Percentiles rank a stretch among this genome's conserved stretches.
Conservation (phyloP, 2,113 vertebrate genomes). For the Xyliphius kryptos region DNA sequence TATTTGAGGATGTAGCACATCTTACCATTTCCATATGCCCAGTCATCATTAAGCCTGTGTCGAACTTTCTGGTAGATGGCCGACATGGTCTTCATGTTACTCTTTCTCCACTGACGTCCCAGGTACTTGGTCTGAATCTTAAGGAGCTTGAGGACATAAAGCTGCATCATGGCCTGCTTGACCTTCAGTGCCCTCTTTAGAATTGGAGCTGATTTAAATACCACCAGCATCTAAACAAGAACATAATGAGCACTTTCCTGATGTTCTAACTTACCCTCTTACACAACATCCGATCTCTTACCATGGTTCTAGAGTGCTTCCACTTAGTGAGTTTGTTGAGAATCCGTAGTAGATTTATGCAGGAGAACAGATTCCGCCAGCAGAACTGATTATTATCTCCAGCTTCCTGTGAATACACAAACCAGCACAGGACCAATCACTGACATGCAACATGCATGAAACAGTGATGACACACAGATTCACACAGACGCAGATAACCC, state of each 20-base stretch:
- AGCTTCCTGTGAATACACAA: slow-evolving; percentile 81
- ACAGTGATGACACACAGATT: too few relatives aligned
- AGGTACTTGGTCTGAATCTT: slow-evolving; percentile 82
- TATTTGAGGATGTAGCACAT: too few relatives aligned
- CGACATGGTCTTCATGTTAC: slow-evolving; percentile 88
- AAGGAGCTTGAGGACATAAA: slow-evolving; percentile 86
- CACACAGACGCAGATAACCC: too few relatives aligned
- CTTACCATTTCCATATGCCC: slow-evolving; percentile 83
- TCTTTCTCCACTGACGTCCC: slow-evolving; percentile 76
- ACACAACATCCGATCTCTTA: slow-evolving; percentile 53
- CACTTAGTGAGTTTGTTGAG: slow-evolving; percentile 97
- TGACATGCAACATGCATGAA: too few relatives aligned
- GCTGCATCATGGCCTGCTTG: slow-evolving; percentile 96
- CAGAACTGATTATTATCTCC: slow-evolving; percentile 93
- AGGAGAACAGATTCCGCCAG: slow-evolving; percentile 95
- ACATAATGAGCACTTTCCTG: not conserved
- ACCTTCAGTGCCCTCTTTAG: slow-evolving; percentile 93
- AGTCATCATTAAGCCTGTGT: slow-evolving; percentile 83
- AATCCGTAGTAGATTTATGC: slow-evolving; percentile 87
- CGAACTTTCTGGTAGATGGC: slow-evolving; percentile 86
- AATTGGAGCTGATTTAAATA: slow-evolving; percentile 94
- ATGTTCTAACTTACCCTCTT: not conserved
- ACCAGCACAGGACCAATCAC: too few relatives aligned
- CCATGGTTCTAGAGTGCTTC: slow-evolving; percentile 98
- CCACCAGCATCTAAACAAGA: slow-evolving; percentile 84